Evolutionary conservation across 1,140 invertebrate species (phyloP).

Genomic region (Meloidogyne floridensis): DNA sequence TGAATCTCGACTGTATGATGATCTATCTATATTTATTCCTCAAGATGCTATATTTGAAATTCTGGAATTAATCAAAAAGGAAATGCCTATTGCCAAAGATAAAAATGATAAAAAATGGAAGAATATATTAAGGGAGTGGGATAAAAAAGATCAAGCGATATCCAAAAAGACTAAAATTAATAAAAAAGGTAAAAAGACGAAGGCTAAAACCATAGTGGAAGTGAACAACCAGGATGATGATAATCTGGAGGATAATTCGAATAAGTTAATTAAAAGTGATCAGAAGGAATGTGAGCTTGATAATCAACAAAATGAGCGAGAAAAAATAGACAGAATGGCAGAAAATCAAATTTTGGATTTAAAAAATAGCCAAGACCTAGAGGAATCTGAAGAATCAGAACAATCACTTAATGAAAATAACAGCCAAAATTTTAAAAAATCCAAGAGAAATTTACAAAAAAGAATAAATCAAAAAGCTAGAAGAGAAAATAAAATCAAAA

Average conservation of each 20-base stretch:
- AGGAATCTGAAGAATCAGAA: neutral
- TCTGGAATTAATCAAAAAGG: neutral
- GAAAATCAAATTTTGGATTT: neutral
- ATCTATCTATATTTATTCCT: neutral
- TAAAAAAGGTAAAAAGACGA: neutral
- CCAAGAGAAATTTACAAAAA: neutral
- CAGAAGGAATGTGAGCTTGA: neutral
- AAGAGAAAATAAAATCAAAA: neutral
- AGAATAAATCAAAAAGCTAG: neutral
- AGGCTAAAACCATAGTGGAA: neutral
- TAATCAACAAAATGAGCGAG: neutral
- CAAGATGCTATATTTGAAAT: neutral
- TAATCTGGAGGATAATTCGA: neutral
- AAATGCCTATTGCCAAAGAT: neutral
- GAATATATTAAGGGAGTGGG: neutral
- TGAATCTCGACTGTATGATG: neutral
- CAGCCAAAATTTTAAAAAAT: neutral
- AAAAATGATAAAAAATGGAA: neutral
- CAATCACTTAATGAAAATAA: neutral
- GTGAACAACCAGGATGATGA: neutral
- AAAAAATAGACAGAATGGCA: neutral
- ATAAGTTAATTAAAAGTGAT: neutral
- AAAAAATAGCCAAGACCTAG: neutral
- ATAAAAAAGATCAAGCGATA: neutral
- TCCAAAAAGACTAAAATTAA: neutral